These are phyloP conservation scores for Ricordea florida DNA, from an alignment of 92 coral and sea anemone species.

Conservation along the genomic window DNA sequence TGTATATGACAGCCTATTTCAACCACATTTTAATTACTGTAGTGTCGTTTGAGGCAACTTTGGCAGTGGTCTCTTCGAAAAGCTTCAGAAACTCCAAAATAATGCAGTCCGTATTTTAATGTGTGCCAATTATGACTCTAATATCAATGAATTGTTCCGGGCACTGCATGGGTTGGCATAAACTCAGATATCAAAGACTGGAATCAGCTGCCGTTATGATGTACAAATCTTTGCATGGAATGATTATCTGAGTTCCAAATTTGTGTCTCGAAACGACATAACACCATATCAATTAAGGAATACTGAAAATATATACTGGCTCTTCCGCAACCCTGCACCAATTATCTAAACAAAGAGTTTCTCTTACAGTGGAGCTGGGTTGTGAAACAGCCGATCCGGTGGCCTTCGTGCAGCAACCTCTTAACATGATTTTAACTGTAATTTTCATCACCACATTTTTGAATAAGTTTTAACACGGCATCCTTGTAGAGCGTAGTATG, in stretches of 20 bases:
- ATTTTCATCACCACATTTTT: too few relatives aligned
- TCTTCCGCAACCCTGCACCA: neutral
- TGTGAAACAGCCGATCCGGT: too few relatives aligned
- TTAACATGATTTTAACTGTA: too few relatives aligned
- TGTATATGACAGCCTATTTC: neutral
- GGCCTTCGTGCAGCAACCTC: too few relatives aligned
- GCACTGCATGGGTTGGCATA: constrained; percentile 1
- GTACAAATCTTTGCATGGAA: constrained; percentile 16
- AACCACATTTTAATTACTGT: constrained; percentile 8
- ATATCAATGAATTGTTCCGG: constrained; percentile 1
- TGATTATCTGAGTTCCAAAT: constrained; percentile 16
- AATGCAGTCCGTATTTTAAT: constrained; percentile 10
- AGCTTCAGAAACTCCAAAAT: constrained; percentile 29
- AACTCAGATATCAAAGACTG: constrained; percentile 12
- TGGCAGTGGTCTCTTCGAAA: constrained; percentile 15
- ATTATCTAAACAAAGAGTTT: too few relatives aligned
- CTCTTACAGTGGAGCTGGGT: too few relatives aligned
- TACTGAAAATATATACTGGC: neutral
- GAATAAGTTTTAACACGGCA: too few relatives aligned
- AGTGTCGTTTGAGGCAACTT: constrained; percentile 26
- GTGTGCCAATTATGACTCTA: constrained; percentile 11
- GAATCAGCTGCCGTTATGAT: constrained; percentile 7
- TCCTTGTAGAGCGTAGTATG: too few relatives aligned
- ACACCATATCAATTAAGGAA: neutral
- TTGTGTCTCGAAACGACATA: neutral